Evolutionary conservation across 2,797 vertebrate species (phyloP).

Genomic region (Rhincodon typus): DNA sequence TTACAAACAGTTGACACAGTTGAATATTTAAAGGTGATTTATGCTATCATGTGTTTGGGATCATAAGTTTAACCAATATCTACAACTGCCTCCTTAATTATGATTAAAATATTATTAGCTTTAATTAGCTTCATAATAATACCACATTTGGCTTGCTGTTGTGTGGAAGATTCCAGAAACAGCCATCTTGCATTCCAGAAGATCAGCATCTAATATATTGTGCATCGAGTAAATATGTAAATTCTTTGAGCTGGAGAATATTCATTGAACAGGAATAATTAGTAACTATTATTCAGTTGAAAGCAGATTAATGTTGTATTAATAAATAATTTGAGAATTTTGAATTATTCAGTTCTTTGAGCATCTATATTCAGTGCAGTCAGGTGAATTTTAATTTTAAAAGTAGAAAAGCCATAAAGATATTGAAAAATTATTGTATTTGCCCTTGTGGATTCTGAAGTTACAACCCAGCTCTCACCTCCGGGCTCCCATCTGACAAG

Average conservation of each 20-base stretch:
- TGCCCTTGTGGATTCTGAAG: neutral
- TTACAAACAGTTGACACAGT: neutral
- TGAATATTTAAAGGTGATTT: neutral
- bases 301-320: conserved; percentile 8
- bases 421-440: neutral
- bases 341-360: neutral
- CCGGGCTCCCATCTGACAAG: neutral
- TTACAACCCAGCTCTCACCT: neutral
- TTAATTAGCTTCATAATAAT: neutral
- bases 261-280: neutral
- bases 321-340: conserved; percentile 15
- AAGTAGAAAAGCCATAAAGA: neutral
- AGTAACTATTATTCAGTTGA: conserved; percentile 4
- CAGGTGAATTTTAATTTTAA: conserved; percentile 14
- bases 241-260: neutral
- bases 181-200: conserved; percentile 1
- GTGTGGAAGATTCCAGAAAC: conserved; percentile 16
- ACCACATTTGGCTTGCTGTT: neutral
- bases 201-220: neutral
- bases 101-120: neutral
- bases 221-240: neutral
- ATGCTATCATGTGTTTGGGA: neutral
- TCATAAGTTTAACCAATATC: neutral
- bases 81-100: neutral
- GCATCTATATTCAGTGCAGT: neutral